These are phyloP conservation scores for Dugesia japonica DNA, from an alignment of 2,888 invertebrate genomes.

Conservation along the genomic window DNA sequence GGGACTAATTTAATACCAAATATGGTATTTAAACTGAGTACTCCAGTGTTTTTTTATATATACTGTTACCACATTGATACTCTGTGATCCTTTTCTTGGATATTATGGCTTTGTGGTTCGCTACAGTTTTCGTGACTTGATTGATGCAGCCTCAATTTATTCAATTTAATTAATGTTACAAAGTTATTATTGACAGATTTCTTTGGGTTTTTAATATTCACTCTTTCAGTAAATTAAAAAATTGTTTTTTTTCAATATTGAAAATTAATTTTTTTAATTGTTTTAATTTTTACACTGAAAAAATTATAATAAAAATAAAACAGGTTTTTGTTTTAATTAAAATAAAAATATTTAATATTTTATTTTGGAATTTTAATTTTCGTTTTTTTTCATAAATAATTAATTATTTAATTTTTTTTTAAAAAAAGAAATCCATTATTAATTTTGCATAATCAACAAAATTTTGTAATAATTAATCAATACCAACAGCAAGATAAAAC, in stretches of 20 bases:
- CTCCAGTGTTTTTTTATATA: conserved; percentile 11
- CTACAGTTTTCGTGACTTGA: not conserved
- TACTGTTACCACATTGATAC: conserved; percentile 11
- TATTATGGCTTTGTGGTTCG: conserved; percentile 16
- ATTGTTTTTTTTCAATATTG: not conserved
- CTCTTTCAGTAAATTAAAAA: not conserved
- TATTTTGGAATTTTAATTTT: too few relatives aligned
- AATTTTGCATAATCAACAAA: not conserved
- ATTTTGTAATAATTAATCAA: conserved; percentile 15
- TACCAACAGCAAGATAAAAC: not conserved
- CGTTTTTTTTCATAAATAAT: too few relatives aligned
- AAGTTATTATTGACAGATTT: conserved; percentile 20
- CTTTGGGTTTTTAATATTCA: conserved; percentile 17
- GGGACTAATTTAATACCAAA: conserved; percentile 15
- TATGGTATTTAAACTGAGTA: conserved; percentile 20
- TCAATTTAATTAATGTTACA: conserved; percentile 12
- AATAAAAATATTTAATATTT: not conserved
- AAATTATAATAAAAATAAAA: not conserved
- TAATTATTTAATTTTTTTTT: too few relatives aligned
- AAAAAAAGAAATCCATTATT: not conserved
- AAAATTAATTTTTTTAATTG: too few relatives aligned
- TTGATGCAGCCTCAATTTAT: conserved; percentile 13
- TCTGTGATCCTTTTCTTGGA: conserved; percentile 11
- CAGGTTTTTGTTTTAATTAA: not conserved
- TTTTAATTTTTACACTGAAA: too few relatives aligned